Base-by-base conservation (phyloP, 1,140 invertebrate species). In the Aphaenogaster floridana region DNA sequence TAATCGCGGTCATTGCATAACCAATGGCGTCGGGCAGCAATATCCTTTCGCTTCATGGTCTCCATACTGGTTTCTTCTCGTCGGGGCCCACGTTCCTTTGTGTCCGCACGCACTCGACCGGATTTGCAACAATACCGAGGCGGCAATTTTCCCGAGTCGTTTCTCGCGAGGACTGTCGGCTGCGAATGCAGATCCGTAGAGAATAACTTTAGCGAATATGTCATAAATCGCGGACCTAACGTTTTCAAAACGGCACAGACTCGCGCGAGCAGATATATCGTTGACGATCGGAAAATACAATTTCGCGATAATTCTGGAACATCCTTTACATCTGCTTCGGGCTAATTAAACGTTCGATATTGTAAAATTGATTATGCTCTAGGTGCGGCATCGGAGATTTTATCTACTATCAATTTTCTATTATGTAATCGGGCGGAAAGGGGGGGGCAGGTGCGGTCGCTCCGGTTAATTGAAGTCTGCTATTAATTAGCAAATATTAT, bases 61-160 rank as follows among this genome's bases (percentile, higher is more conserved):
- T 79, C 69, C 78, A 54, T 72, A 54, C 66, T n/a, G 78, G 66
- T 90, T 90, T 72, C 88, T 74, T 54, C 57, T 87, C 68, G 39
- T 4, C 28, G 34, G 71, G 71, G 63, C 88, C 88, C 88, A 90
- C 89, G 86, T 78, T 59, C 57, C 88, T 84, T 90, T 90, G 88
- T 84, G 63, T 77, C 13, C 36, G 11, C 48, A 34, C 45, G 39
- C 77, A 89, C 66, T 48, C 81, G 64, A 78, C 77, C 50, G 28
- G 42, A 87, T 71, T 61, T 63, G 78, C 86, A 76, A 72, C 54
- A 72, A 74, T 66, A 61, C 52, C 72, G 52, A 59, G 64, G 57
- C 78, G 78, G 86, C 74, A 77, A 45, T 68, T 48, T 81, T 87
- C 63, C 66, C 84, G 36, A 57, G 42, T 66, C 28, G 21, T 54